Evolutionary conservation across 1,140 invertebrate species (phyloP), one percentile per base, ranked within the genome.

Genomic region (Heterodera carotae): DNA sequence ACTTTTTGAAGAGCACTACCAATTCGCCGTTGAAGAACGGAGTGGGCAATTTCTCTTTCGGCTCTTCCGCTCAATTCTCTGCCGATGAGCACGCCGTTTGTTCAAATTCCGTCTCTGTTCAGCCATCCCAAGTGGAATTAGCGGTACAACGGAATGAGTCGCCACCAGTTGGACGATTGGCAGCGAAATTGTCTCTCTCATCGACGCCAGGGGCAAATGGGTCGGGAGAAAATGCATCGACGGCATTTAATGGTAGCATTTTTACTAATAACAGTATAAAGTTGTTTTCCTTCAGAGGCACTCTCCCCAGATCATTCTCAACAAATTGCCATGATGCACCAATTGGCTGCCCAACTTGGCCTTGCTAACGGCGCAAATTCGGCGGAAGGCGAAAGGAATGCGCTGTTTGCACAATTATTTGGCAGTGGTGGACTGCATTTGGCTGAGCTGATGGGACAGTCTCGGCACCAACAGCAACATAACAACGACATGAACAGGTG

Each of bases 301-400:
- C 39, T 74, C 36, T 74, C 72, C 8, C 34, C 72, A 5, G 72
- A 74, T 10, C 72, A 74, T 39, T 53, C 39, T 29, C 71, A 73
- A 27, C 72, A 74, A 74, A 62, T 74, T 34, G 64, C 64, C 22
- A 56, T 74, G 22, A 22, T 74, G 27, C 48, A 74, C 22, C 72
- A 74, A 43, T 59, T 74, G n/a, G 72, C 72, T 25, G 59, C 72
- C 27, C 72, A 74, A 62, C 64, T 74, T 39, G 72, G 72, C 27
- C 69, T 71, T 71, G 18, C 69, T 7, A 69, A 27, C 27, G 31
- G 43, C 29, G 48, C 31, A 10, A 29, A 39, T 22, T 22, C 68
- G n/a, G 31, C 27, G n/a, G 27, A 43, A 10, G 72, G 72, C 33
- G 72, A 62, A 56, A 29, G 72, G 59, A 43, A 39, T 59, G 25